phyloP scores from a whole-genome alignment of 2,113 vertebrate genomes.

The Sporophila hypoxantha region DNA sequence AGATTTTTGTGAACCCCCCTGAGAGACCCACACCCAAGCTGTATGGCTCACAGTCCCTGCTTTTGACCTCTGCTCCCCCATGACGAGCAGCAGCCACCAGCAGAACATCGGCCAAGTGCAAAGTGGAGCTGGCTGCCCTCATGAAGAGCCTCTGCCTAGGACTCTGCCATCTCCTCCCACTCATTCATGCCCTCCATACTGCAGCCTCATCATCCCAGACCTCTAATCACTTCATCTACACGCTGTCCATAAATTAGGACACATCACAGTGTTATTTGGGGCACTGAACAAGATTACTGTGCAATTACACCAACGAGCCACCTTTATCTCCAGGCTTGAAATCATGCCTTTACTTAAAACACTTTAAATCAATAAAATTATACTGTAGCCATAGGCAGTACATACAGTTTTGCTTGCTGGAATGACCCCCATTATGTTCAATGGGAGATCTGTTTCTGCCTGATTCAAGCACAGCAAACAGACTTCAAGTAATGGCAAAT shows the following conservation, averaged over 20 bases:
- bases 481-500: slow-evolving; percentile 57
- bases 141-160: neutral
- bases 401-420: slow-evolving; percentile 61
- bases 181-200: slow-evolving; percentile 46
- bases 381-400: slow-evolving; percentile 13
- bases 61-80: neutral
- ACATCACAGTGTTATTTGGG: slow-evolving; percentile 38
- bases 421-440: slow-evolving; percentile 49
- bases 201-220: slow-evolving; percentile 34
- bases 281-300: slow-evolving; percentile 51
- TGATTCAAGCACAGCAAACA: slow-evolving; percentile 58
- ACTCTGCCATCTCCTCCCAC: slow-evolving; percentile 41
- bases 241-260: slow-evolving; percentile 42
- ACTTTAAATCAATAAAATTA: slow-evolving; percentile 62
- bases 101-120: neutral
- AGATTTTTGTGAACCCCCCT: neutral
- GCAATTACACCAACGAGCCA: slow-evolving; percentile 52
- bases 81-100: neutral
- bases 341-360: slow-evolving; percentile 48
- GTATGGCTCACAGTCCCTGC: neutral
- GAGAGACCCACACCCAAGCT: neutral
- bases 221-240: slow-evolving; percentile 48
- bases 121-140: neutral
- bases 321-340: slow-evolving; percentile 45
- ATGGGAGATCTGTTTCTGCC: slow-evolving; percentile 17